A percentile compares a stretch with the other conserved stretches of the same genome.
Evolutionary conservation across 2,888 invertebrate species (phyloP).

Genomic region (Lumbricus terrestris): DNA sequence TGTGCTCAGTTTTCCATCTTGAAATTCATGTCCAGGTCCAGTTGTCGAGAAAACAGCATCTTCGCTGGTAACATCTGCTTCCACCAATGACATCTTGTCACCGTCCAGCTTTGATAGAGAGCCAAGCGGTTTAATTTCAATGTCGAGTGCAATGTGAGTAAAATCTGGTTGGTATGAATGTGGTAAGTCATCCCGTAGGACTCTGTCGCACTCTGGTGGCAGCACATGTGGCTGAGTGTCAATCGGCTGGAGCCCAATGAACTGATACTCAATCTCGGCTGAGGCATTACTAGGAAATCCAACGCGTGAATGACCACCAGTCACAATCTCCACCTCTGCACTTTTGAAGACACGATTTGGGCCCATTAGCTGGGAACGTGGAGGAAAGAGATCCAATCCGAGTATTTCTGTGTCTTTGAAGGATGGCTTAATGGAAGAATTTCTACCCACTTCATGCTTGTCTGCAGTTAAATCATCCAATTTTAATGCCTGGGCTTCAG

Average conservation of each 20-base stretch:
- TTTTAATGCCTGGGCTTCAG: not conserved
- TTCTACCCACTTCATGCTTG: not conserved
- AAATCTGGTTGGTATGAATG: conserved; percentile 24
- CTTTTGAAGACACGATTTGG: not conserved
- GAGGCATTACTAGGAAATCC: not conserved
- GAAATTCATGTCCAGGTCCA: not conserved
- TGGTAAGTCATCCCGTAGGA: conserved; percentile 21
- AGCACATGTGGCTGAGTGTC: not conserved
- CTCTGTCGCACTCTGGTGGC: conserved; percentile 6
- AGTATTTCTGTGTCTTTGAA: conserved; percentile 8
- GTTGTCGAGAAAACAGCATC: not conserved
- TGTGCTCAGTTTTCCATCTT: not conserved
- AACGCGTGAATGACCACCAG: not conserved
- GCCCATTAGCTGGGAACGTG: not conserved
- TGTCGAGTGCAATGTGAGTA: conserved; percentile 23
- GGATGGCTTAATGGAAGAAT: not conserved
- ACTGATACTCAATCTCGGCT: not conserved
- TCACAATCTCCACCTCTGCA: not conserved
- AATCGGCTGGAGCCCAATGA: not conserved
- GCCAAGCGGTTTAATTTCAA: conserved; percentile 29
- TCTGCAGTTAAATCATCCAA: not conserved
- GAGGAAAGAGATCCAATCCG: not conserved
- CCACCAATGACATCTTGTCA: not conserved
- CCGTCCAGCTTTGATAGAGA: not conserved
- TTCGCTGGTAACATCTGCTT: not conserved